Base-by-base conservation (phyloP, 2,797 vertebrate species). In the Dromococcyx pavoninus region DNA sequence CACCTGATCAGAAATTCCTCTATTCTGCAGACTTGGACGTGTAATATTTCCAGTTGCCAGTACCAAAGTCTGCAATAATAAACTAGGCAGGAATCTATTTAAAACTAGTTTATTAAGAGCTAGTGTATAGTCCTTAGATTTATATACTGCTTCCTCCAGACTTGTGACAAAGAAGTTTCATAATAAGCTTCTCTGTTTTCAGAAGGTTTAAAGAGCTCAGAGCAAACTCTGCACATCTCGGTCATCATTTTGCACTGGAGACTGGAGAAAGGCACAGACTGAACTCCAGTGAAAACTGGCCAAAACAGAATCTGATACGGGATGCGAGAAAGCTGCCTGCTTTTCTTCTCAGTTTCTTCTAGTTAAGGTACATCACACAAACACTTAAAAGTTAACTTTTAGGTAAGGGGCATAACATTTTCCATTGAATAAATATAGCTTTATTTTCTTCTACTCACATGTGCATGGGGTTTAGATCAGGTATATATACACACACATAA, bases 81-180 rank as follows among this genome's bases (percentile, higher is more conserved):
- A 94, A 64, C 28, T 70, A 94, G 91, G 33, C 91, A 88, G 58
- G 19, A 83, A 84, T 64, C 79, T 83, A 93, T 61, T 92, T 70
- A 27, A n/a, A 91, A n/a, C n/a, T n/a, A n/a, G n/a, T n/a, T n/a
- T n/a, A n/a, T n/a, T n/a, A n/a, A n/a, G n/a, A 76, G 14, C 91
- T 88, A 92, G 70, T 41, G 88, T 24, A 72, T 65, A 89, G 74
- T 72, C 93, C 53, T 91, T 75, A 35, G 78, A 69, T 61, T 41
- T 41, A 78, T 35, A 25, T 64, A 83, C 30, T 83, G 58, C 91
- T 86, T 94, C 79, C 62, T 90, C 62, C 73, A 91, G 46, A 77
- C 30, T 46, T 51, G 27, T 77, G 65, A 83, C 60, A 80, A 77
- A 76, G 24, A 51, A 54, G 27, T 61, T 54, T 61, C 13, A 27